Evolutionary conservation across 2,888 invertebrate genomes (phyloP).

Genomic region (Orthonychiurus folsomi): DNA sequence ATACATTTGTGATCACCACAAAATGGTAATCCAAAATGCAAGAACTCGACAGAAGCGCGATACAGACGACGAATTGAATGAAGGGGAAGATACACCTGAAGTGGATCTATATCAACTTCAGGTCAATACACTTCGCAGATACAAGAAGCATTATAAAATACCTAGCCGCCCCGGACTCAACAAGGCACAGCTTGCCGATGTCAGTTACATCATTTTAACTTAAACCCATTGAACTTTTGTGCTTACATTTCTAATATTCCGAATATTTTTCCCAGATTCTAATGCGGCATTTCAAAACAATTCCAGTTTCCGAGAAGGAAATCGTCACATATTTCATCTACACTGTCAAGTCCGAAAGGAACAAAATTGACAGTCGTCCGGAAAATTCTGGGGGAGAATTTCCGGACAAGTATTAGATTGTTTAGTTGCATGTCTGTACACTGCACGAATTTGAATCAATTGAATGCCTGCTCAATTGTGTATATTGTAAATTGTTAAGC

Average conservation of each 20-base stretch:
- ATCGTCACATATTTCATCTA: slow-evolving; percentile 90
- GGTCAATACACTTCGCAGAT: slow-evolving; percentile 84
- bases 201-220: slow-evolving; percentile 48
- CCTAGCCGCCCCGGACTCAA: slow-evolving; percentile 83
- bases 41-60: slow-evolving; percentile 81
- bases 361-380: slow-evolving; percentile 68
- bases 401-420: not conserved
- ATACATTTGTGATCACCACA: slow-evolving; percentile 94
- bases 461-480: too few relatives aligned
- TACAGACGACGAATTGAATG: slow-evolving; percentile 88
- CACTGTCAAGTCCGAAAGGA: slow-evolving; percentile 86
- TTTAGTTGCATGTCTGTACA: too few relatives aligned
- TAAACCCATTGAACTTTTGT: not conserved
- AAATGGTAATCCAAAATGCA: slow-evolving; percentile 91
- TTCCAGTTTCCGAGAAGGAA: slow-evolving; percentile 91
- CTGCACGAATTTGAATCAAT: too few relatives aligned
- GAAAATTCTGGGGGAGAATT: slow-evolving; percentile 2
- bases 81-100: slow-evolving; percentile 77
- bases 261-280: slow-evolving; percentile 60
- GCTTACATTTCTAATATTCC: slow-evolving; percentile 14
- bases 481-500: too few relatives aligned
- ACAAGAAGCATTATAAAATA: slow-evolving; percentile 88
- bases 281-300: slow-evolving; percentile 89
- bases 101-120: slow-evolving; percentile 89
- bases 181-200: slow-evolving; percentile 91